Conservation (phyloP, 2,113 vertebrate species). For the Bombycilla garrulus region DNA sequence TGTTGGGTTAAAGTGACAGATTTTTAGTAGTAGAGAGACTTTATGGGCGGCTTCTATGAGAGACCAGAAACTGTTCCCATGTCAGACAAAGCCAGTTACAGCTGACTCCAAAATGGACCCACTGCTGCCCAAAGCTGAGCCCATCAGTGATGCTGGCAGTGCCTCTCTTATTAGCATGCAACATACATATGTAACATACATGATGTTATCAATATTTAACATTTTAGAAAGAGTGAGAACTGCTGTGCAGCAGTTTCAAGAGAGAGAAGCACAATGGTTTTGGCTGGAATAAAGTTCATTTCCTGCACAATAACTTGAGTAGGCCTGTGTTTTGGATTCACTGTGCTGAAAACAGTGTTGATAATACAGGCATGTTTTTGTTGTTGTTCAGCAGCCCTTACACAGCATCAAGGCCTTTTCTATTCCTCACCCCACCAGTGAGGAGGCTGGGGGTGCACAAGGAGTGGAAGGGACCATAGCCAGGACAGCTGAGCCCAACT, state of each 20-base stretch:
- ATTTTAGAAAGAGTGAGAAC: background rate
- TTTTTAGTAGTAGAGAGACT: background rate
- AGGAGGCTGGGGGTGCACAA: background rate
- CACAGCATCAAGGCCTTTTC: background rate
- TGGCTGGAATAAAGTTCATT: background rate
- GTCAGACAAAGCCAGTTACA: background rate
- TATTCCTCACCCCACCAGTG: background rate
- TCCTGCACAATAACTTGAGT: background rate
- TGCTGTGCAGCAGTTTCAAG: background rate
- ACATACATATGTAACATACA: too few relatives aligned
- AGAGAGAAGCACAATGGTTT: background rate
- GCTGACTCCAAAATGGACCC: background rate
- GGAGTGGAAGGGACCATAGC: background rate
- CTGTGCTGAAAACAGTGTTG: background rate
- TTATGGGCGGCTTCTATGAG: background rate
- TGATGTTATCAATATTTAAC: too few relatives aligned
- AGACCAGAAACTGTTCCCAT: background rate
- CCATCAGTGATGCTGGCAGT: accelerated
- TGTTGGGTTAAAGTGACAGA: background rate
- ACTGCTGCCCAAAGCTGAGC: background rate
- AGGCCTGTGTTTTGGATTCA: background rate
- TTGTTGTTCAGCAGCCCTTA: background rate
- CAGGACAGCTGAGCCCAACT: background rate
- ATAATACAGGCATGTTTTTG: background rate
- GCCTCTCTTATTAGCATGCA: background rate